Base-by-base conservation (phyloP, 2,797 vertebrate species). In the Choloepus didactylus region DNA sequence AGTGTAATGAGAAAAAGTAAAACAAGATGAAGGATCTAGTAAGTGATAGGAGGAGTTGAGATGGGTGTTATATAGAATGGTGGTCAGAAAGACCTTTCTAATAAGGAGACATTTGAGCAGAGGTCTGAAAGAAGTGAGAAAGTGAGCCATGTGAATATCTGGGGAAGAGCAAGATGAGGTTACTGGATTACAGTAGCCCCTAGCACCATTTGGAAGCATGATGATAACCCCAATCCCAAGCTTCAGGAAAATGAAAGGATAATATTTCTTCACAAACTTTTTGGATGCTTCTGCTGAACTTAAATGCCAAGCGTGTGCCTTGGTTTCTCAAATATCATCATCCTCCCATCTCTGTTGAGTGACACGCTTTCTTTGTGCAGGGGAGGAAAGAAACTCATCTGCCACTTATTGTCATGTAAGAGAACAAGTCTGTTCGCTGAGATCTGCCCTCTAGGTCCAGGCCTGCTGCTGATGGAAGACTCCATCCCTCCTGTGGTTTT, bases 1-100 rank as follows among this genome's bases (percentile, higher is more conserved):
- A 79, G 51, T 62, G 6, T 23, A 92, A 81, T 31, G 75, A 56
- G 60, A 69, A 73, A 95, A 82, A 87, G 49, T 66, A 73, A 88
- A 89, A 59, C n/a, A 67, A n/a, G 49, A 67, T 80, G 31, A 93
- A 87, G 12, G 6, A 38, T 62, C 41, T 84, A 19, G 19, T 79
- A 91, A 91, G 94, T 84, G 38, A 59, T 35, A 35, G 35, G 35
- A 72, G 35, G 31, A 70, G 25, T 46, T 46, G 6, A 35, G 51
- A 87, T 27, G 35, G 14, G 6, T 82, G 44, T 67, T 75, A n/a
- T 25, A 51, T 31, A 51, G 41, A 15, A 56, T 54, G 29, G 25
- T 85, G 27, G 29, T 69, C 75, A 46, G 10, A 80, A 81, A 51
- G 11, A 88, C 35, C n/a, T 83, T n/a, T 82, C 25, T 82, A 15